Base-by-base conservation (phyloP, 37 sponge, comb jelly and placozoan genomes). In the Corticium candelabrum region DNA sequence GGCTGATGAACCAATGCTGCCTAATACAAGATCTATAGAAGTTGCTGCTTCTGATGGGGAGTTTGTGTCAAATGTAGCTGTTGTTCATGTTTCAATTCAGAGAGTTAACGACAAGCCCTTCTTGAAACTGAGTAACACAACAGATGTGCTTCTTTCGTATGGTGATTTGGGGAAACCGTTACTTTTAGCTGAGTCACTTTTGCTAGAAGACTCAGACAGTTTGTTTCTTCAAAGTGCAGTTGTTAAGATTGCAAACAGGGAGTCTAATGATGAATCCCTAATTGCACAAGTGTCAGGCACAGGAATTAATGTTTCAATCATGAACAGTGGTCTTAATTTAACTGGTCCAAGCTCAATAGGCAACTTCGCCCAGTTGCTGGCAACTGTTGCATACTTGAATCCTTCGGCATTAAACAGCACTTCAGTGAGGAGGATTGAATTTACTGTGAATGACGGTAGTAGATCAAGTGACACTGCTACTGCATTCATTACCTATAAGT, bases 391-490 rank as follows among this genome's bases (percentile, higher is more conserved):
- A 21, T 50, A 50, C 62, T 11, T 50, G 15, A 50, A 50, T 50
- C 62, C 11, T 11, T 11, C 11, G 11, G 62, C 62, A 27, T 21
- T 50, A 21, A 11, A 21, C 62, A 50, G 62, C 62, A 50, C 62
- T 11, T 27, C 62, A 50, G 21, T 50, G 21, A 11, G 62, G 11
- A 11, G 62, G 11, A 50, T 91, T 2, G 68, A 36, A 36, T 80
- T 88, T 40, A 72, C 77, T 31, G 84, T 88, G 34, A 81, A 62
- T 57, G 92, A 91, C 79, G 86, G 84, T 0, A 37, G 34, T 3
- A 2, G 41, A 31, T 70, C 40, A 35, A 76, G 68, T 30, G n/a
- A 79, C 21, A 32, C 68, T 1, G 89, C 83, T 21, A 80, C 89
- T 15, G 78, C 86, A 1, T 78, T 57, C 29, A 50, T 91, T 0